Percentiles rank a stretch among this genome's conserved stretches.
These are phyloP conservation scores for Anguilla obscura DNA, from an alignment of 2,797 vertebrate species.

Conservation along the genomic window DNA sequence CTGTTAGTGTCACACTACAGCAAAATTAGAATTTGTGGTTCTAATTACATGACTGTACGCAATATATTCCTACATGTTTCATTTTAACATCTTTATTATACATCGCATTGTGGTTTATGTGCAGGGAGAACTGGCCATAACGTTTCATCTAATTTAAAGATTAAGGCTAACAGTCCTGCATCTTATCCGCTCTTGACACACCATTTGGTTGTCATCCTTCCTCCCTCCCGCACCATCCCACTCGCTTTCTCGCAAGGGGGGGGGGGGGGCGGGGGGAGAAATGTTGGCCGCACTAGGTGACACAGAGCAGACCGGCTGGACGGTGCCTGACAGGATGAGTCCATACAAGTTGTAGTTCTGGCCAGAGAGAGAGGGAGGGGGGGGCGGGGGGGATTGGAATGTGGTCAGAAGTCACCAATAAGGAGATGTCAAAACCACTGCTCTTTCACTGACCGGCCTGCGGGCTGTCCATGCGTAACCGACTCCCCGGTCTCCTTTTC, in stretches of 20 bases:
- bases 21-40: slow-evolving; percentile 9
- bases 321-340: slow-evolving; percentile 25
- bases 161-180: background rate
- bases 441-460: slow-evolving; percentile 42
- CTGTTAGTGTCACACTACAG: slow-evolving; percentile 38
- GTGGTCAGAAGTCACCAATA: slow-evolving; percentile 47
- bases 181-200: background rate
- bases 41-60: slow-evolving; percentile 10
- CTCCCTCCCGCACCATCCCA: background rate
- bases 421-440: slow-evolving; percentile 44
- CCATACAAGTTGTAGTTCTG: background rate
- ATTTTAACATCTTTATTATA: background rate
- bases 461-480: slow-evolving; percentile 43
- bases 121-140: slow-evolving; percentile 27
- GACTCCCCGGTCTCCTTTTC: slow-evolving; percentile 28
- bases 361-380: background rate
- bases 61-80: background rate
- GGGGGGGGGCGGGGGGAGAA: background rate
- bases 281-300: slow-evolving; percentile 21
- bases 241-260: background rate
- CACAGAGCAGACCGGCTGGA: background rate
- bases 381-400: slow-evolving; percentile 29
- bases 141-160: slow-evolving; percentile 30
- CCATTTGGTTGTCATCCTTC: background rate
- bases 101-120: background rate